Evolutionary conservation across 2,113 vertebrate species (phyloP).

Genomic region (Pachycephala philippinensis): DNA sequence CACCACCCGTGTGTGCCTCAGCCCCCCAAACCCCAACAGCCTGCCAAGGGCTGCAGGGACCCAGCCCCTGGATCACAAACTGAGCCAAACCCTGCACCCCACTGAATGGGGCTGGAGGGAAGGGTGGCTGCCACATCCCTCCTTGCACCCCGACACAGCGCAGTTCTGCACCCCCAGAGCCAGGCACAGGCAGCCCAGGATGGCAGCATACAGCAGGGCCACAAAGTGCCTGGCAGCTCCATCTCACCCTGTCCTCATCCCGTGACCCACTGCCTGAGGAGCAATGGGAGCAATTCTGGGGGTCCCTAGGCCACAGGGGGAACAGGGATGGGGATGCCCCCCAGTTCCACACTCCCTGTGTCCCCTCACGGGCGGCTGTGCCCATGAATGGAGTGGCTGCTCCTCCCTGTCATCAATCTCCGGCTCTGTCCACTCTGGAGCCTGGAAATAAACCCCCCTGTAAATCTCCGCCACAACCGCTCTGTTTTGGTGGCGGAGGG

Average conservation of each 20-base stretch:
- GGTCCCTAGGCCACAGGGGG: not conserved
- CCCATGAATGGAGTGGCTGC: not conserved
- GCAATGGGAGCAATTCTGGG: fast-evolving
- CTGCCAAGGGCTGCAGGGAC: slow-evolving; percentile 73
- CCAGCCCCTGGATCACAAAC: slow-evolving; percentile 18
- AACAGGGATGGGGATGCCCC: not conserved
- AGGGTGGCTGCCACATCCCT: fast-evolving
- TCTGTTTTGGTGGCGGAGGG: slow-evolving; percentile 39
- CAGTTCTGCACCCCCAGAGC: not conserved
- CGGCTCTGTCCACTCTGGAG: slow-evolving; percentile 5
- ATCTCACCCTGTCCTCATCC: fast-evolving
- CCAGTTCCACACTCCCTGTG: not conserved
- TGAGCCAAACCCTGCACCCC: not conserved
- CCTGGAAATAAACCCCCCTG: slow-evolving; percentile 16
- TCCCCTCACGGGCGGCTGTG: fast-evolving
- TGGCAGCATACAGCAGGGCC: fast-evolving
- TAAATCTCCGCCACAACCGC: slow-evolving; percentile 10
- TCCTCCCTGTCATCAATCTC: slow-evolving; percentile 55
- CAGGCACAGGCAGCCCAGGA: not conserved
- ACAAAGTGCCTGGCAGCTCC: not conserved
- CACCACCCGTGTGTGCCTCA: slow-evolving; percentile 63
- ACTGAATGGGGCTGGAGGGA: fast-evolving
- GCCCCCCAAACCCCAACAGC: slow-evolving; percentile 69
- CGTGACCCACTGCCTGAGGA: fast-evolving
- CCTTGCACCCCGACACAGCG: fast-evolving